Base-by-base conservation (phyloP, 1,140 invertebrate species). In the Bombyx mori region DNA sequence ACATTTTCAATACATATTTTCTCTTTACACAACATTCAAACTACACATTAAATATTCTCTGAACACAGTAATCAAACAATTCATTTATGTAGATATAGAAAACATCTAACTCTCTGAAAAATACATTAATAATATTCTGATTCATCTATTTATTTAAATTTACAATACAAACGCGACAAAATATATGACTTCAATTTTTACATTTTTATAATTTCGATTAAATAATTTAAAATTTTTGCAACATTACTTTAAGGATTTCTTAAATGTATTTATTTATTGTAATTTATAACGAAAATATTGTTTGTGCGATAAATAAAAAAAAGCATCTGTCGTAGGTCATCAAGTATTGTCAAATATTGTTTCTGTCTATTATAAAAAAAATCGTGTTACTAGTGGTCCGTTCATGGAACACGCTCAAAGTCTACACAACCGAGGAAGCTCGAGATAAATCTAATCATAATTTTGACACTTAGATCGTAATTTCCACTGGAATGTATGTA, bases 341-440 rank as follows among this genome's bases (percentile, higher is more conserved):
- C 71, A 60, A 73, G 77, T 85, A 82, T 83, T 85, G 82, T 85
- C 82, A 85, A 85, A 71, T 18, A n/a, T 67, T 75, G 67, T 57
- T 67, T 65, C 74, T 67, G 72, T 75, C 67, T 71, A 70, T 68
- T 69, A 68, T 54, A 54, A 49, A 60, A 61, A 63, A 59, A 35
- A 1, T 3, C 26, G 26, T 35, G 26, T 35, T 35, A 35, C 26
- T 60, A 65, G 63, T 68, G 67, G 71, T 74, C 71, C 71, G 61
- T 64, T 35, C 26, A 35, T 35, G 26, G 26, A 35, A 35, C 26
- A 35, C 26, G 26, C 63, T 71, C 61, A 64, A 63, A 71, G 63
- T 66, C 75, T 73, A 82, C 79, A 82, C 81, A 82, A 82, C 79
- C 79, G 75, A 66, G 70, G 71, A 84, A 82, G 81, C 80, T 83